Conservation (phyloP, 2,888 invertebrate species). For the Xestia c-nigrum region DNA sequence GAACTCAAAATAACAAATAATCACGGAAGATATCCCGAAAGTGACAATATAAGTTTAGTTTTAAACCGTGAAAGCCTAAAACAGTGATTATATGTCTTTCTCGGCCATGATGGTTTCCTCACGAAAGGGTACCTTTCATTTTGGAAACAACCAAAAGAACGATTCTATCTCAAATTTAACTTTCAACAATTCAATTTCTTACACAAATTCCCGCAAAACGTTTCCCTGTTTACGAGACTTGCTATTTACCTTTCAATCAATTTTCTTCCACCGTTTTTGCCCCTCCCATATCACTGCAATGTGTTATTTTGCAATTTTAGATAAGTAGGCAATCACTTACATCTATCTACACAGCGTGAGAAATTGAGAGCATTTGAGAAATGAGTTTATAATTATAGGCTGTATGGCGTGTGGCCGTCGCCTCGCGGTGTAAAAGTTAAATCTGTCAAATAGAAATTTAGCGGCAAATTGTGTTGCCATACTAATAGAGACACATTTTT, state of each 20-base stretch:
- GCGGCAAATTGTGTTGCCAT: constrained; percentile 51
- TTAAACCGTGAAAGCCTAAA: no score
- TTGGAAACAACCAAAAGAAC: constrained; percentile 5
- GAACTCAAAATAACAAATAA: no score
- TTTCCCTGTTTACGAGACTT: constrained; percentile 6
- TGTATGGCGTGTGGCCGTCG: constrained; percentile 43
- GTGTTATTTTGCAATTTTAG: constrained; percentile 59
- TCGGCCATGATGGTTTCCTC: neutral
- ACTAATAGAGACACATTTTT: neutral
- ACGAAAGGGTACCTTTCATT: neutral
- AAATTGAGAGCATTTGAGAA: constrained; percentile 62
- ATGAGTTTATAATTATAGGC: constrained; percentile 68
- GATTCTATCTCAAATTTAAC: neutral
- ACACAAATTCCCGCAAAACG: constrained; percentile 37
- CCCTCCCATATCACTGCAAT: constrained; percentile 39
- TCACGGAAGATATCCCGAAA: no score
- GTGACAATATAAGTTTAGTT: no score
- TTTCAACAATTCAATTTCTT: constrained; percentile 28
- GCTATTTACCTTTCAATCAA: constrained; percentile 59
- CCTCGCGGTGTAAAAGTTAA: constrained; percentile 61
- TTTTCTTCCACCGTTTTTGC: constrained; percentile 51
- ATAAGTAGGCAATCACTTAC: constrained; percentile 48
- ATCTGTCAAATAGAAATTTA: constrained; percentile 63
- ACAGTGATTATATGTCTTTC: no score
- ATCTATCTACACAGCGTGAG: constrained; percentile 64